Percentiles rank a stretch among this genome's conserved stretches.
Evolutionary conservation across 2,888 invertebrate genomes (phyloP).

Genomic region (Clanis bilineata): DNA sequence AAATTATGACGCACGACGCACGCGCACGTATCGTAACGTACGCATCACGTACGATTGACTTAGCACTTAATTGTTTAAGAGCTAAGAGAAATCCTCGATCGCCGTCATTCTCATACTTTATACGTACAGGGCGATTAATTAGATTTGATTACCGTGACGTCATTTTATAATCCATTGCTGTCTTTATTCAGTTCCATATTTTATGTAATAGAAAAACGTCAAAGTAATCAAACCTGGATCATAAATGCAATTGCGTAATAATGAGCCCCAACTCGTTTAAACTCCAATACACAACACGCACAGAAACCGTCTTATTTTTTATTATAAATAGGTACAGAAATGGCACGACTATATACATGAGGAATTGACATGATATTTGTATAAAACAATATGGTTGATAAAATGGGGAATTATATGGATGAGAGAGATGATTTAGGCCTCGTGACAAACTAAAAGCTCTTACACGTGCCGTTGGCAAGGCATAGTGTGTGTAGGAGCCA

Average conservation of each 20-base stretch:
- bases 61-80: background rate
- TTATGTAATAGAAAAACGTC: background rate
- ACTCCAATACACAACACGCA: slow-evolving; percentile 58
- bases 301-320: slow-evolving; percentile 43
- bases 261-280: slow-evolving; percentile 53
- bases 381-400: slow-evolving; percentile 48
- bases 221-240: slow-evolving; percentile 8
- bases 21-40: background rate
- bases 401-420: slow-evolving; percentile 33
- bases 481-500: background rate
- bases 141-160: slow-evolving; percentile 1
- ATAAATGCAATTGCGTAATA: slow-evolving; percentile 24
- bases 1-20: slow-evolving; percentile 3
- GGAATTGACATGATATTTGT: slow-evolving; percentile 75
- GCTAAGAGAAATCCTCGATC: background rate
- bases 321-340: slow-evolving; percentile 63
- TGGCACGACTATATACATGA: slow-evolving; percentile 79
- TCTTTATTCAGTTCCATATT: background rate
- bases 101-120: background rate
- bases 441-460: slow-evolving; percentile 31
- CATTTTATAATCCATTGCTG: slow-evolving; percentile 4
- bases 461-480: background rate
- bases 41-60: background rate
- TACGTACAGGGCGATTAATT: background rate
- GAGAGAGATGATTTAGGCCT: slow-evolving; percentile 48